Base-by-base conservation (phyloP, 2,113 vertebrate genomes). In the Urocolius indicus region DNA sequence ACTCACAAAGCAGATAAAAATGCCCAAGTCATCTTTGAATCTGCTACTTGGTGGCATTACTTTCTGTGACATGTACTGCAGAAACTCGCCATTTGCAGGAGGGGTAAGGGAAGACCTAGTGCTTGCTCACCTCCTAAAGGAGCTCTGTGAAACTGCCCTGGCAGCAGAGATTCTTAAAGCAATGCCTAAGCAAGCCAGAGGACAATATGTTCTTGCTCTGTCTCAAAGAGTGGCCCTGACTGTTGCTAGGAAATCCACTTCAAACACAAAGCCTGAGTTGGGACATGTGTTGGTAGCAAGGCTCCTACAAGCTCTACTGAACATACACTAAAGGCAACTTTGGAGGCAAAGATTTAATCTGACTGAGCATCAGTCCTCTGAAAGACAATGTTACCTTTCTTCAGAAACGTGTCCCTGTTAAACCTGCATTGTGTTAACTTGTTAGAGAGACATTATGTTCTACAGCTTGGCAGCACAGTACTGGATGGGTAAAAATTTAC, bases 231-330 rank as follows among this genome's bases (percentile, higher is more conserved):
- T 0, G 8, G 67, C 27, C n/a, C 5, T 41, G 57, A 4, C 13
- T 21, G 78, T 89, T 91, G 82, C 82, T 79, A 96, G n/a, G 87
- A 90, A 91, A 94, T 85, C 9, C n/a, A 58, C 54, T 51, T 86
- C 13, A 29, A 93, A 83, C n/a, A 83, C 75, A 94, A 85, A 79
- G 27, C 11, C 27, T 17, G 19, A 69, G 24, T 72, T 49, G 45
- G 71, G 43, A 20, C 1, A 5, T 87, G 54, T 36, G 13, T 20
- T 58, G 61, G 30, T 66, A 82, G 36, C 0, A 0, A 79, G 58
- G 55, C 66, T 89, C 49, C 71, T 89, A 46, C 57, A 95, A 83
- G 58, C 62, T 94, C 81, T 58, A 69, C 49, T 89, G 69, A 95
- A 45, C 45, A 79, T 15, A 79, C 5, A 79, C 49, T 79, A 49